A percentile compares a stretch with the other conserved stretches of the same genome.
phyloP scores from a whole-genome alignment of 1,140 invertebrate genomes.

The Drosophila sulfurigaster region DNA sequence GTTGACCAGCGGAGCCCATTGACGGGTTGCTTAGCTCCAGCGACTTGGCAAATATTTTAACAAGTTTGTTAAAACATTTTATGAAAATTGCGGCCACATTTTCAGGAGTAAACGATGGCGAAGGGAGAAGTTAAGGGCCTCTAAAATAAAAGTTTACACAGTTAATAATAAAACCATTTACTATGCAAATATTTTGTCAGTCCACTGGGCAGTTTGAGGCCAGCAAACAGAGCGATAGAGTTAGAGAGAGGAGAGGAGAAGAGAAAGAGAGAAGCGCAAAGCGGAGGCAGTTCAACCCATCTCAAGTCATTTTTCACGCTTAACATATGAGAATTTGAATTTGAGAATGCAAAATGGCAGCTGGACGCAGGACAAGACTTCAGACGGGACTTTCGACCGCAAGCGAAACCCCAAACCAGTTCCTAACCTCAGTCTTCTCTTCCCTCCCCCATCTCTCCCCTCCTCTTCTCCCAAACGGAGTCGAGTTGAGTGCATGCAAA shows the following conservation, averaged over 20 bases:
- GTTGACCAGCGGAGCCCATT: conserved; percentile 38
- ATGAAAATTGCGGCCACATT: conserved; percentile 62
- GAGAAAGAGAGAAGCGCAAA: neutral
- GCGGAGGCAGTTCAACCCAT: conserved; percentile 28
- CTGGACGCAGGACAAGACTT: conserved; percentile 36
- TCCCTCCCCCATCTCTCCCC: neutral
- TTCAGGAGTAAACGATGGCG: conserved; percentile 8
- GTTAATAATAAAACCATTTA: conserved; percentile 83
- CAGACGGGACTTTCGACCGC: conserved; percentile 29
- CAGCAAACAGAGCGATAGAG: neutral
- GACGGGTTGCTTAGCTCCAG: conserved; percentile 29
- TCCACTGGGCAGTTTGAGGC: conserved; percentile 8
- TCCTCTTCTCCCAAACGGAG: neutral
- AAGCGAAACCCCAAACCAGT: conserved; percentile 27
- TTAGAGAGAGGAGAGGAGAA: neutral
- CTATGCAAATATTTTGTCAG: conserved; percentile 79
- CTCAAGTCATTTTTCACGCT: conserved; percentile 74
- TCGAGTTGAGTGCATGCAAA: conserved; percentile 61
- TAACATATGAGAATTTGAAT: conserved; percentile 68
- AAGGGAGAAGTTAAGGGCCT: conserved; percentile 10
- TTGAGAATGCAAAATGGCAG: conserved; percentile 53
- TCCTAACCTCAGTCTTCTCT: neutral
- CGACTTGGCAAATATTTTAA: conserved; percentile 75
- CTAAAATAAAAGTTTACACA: conserved; percentile 68
- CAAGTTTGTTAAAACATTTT: conserved; percentile 75